A percentile compares a stretch with the other conserved stretches of the same genome.
Conservation (phyloP, 2,888 invertebrate genomes). For the Caenorhabditis uteleia region DNA sequence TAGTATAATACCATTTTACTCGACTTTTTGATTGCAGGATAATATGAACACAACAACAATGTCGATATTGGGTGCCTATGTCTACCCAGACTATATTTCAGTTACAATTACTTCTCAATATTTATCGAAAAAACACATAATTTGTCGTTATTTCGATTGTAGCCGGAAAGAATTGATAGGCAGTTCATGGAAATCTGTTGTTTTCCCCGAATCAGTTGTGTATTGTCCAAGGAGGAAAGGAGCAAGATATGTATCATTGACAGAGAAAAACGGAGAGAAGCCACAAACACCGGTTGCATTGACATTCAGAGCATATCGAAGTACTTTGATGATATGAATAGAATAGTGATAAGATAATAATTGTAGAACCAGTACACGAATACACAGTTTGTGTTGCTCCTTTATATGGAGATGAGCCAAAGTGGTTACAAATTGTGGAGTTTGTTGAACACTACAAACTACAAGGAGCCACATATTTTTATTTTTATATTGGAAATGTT, state of each 20-base stretch:
- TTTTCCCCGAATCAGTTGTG: conserved; percentile 22
- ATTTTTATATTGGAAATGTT: conserved; percentile 19
- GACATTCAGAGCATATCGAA: conserved; percentile 1
- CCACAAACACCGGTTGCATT: conserved; percentile 11
- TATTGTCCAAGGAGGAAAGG: conserved; percentile 22
- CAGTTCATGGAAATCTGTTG: conserved; percentile 4
- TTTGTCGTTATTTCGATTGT: conserved; percentile 31
- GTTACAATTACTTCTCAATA: too few relatives aligned
- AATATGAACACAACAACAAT: too few relatives aligned
- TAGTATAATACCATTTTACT: too few relatives aligned
- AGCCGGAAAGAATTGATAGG: conserved; percentile 8
- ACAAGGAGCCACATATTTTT: conserved; percentile 33
- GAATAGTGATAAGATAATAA: neutral
- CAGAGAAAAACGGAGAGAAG: neutral
- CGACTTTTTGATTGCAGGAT: too few relatives aligned
- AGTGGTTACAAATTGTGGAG: conserved; percentile 27
- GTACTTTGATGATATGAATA: neutral
- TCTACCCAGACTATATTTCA: too few relatives aligned
- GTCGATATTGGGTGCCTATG: too few relatives aligned
- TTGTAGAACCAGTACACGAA: conserved; percentile 12
- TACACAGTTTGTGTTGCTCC: conserved; percentile 31
- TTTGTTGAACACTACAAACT: conserved; percentile 32
- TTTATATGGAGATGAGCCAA: conserved; percentile 23
- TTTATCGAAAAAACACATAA: conserved; percentile 8
- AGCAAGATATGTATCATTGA: conserved; percentile 18